Evolutionary conservation across 2,888 invertebrate genomes (phyloP).

Genomic region (Darwinula stevensoni): DNA sequence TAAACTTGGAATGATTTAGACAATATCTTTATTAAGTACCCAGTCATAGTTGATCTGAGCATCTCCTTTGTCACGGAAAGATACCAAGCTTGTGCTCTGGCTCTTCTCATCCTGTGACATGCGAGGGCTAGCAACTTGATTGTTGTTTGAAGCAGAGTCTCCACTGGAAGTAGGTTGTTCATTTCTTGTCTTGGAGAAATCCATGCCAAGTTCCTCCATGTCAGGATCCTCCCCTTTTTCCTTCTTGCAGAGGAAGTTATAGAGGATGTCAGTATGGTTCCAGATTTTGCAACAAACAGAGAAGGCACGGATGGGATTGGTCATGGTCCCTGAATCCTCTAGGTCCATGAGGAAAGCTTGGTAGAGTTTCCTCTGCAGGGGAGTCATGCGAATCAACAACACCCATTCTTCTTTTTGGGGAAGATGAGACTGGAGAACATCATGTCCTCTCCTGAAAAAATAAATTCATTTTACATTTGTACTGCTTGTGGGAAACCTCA

Average conservation of each 20-base stretch:
- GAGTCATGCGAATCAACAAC: slow-evolving; percentile 57
- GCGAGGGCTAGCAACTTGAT: no score
- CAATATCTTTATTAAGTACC: slow-evolving; percentile 11
- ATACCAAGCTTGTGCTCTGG: no score
- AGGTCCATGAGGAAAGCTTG: slow-evolving; percentile 55
- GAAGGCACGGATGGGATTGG: slow-evolving; percentile 74
- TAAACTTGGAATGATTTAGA: slow-evolving; percentile 1
- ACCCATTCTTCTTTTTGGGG: slow-evolving; percentile 90
- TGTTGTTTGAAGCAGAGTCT: no score
- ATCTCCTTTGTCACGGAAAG: no score
- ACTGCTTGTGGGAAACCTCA: not conserved
- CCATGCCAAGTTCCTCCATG: slow-evolving; percentile 13
- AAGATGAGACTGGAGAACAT: slow-evolving; percentile 62
- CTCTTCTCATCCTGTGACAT: no score
- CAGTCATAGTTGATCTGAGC: slow-evolving; percentile 8
- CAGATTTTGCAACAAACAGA: slow-evolving; percentile 95
- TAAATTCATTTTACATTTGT: not conserved
- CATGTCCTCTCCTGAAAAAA: slow-evolving; percentile 44
- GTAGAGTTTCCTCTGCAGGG: slow-evolving; percentile 65
- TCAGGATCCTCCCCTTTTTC: slow-evolving; percentile 29
- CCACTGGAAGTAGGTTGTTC: slow-evolving; percentile 1
- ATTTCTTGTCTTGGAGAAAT: not conserved
- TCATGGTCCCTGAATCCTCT: slow-evolving; percentile 7
- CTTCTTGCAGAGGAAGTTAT: slow-evolving; percentile 54
- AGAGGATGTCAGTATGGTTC: slow-evolving; percentile 79